These are phyloP conservation scores for Axis porcinus DNA, from an alignment of 2,113 vertebrate species.

Conservation along the genomic window DNA sequence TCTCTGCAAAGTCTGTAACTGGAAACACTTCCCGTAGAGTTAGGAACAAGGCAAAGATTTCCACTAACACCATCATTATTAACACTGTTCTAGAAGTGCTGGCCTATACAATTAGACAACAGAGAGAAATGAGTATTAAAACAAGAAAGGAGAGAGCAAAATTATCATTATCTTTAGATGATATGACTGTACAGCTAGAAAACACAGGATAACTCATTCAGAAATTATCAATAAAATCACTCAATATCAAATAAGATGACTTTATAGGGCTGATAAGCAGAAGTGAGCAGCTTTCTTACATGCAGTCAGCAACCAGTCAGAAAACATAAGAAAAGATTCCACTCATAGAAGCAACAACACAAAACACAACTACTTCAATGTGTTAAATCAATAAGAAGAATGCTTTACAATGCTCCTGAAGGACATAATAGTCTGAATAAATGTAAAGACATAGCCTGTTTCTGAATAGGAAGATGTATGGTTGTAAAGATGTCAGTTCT, in stretches of 20 bases:
- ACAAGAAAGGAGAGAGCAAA: background rate
- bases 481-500: slow-evolving; percentile 11
- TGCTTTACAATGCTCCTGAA: background rate
- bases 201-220: background rate
- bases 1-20: background rate
- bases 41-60: background rate
- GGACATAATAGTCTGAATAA: background rate
- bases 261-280: background rate
- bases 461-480: background rate
- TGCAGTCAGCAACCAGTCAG: background rate
- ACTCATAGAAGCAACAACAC: background rate
- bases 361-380: background rate
- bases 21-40: background rate
- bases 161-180: background rate
- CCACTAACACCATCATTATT: background rate
- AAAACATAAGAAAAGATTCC: background rate
- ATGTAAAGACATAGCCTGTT: background rate
- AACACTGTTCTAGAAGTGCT: background rate
- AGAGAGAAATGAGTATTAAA: background rate
- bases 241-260: background rate
- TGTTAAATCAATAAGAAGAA: background rate
- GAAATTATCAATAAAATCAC: background rate
- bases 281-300: background rate
- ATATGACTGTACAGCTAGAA: background rate
- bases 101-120: background rate